Conservation (phyloP, 2,888 invertebrate species). For the Eremobia ochroleuca region DNA sequence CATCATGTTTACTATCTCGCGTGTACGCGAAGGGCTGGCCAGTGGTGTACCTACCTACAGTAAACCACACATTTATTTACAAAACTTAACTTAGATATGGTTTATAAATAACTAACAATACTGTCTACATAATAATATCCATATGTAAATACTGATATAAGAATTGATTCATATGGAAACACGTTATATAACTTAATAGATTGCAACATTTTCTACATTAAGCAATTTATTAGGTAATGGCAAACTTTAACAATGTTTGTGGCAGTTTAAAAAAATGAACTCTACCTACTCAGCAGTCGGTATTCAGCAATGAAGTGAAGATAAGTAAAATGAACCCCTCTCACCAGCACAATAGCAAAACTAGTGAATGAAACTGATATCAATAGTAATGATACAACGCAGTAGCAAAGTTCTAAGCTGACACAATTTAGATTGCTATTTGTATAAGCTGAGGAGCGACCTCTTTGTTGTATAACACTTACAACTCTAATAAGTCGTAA, state of each 20-base stretch:
- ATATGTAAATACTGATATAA: not conserved
- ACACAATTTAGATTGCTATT: not conserved
- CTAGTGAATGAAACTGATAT: not conserved
- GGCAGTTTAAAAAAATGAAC: not conserved
- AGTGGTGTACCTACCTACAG: not conserved
- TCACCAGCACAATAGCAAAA: not conserved
- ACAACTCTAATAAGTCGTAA: not conserved
- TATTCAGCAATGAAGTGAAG: not conserved
- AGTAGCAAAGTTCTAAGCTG: not conserved
- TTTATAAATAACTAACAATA: constrained; percentile 35
- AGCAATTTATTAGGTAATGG: not conserved
- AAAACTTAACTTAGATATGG: constrained; percentile 2
- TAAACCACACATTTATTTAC: constrained; percentile 7
- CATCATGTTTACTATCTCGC: too few relatives aligned
- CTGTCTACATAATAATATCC: constrained; percentile 2
- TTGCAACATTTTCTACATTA: not conserved
- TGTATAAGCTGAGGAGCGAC: not conserved
- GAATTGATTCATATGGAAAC: not conserved
- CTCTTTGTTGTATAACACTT: not conserved
- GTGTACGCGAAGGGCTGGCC: not conserved
- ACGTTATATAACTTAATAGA: not conserved
- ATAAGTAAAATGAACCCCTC: not conserved
- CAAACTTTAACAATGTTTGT: not conserved
- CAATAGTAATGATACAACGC: not conserved
- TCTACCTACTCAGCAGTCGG: not conserved